Percentiles rank a stretch among this genome's conserved stretches.
Conservation (phyloP, 1,140 invertebrate species). For the Steinernema khuongi region DNA sequence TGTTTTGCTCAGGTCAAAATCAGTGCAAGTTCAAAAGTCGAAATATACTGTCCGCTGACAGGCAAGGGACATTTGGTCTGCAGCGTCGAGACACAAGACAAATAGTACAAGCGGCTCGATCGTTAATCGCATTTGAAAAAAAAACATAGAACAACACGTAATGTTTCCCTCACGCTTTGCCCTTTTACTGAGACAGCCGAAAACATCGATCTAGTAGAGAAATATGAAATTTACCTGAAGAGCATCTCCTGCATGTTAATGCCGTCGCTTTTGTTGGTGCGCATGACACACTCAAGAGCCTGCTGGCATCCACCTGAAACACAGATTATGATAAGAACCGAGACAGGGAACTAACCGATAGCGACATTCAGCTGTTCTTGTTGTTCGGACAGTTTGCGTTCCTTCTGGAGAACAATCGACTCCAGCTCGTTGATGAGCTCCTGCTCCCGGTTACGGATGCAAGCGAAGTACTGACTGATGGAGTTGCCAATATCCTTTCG, state of each 20-base stretch:
- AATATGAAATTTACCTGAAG: not conserved
- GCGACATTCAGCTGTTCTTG: conserved; percentile 5
- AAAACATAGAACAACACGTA: not conserved
- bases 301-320: conserved; percentile 1
- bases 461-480: not conserved
- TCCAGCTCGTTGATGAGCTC: not conserved
- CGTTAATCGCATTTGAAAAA: not conserved
- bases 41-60: too few relatives aligned
- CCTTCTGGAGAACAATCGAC: not conserved
- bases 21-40: too few relatives aligned
- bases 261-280: not conserved
- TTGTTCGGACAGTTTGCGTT: not conserved
- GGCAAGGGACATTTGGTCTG: too few relatives aligned
- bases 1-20: too few relatives aligned
- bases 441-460: not conserved
- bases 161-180: not conserved
- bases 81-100: too few relatives aligned
- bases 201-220: not conserved
- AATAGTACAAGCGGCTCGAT: too few relatives aligned
- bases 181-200: too few relatives aligned
- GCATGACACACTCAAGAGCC: not conserved
- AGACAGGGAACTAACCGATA: not conserved
- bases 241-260: conserved; percentile 5
- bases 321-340: not conserved
- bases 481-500: not conserved